Conservation (phyloP, 2,113 vertebrate species). For the Aix galericulata region DNA sequence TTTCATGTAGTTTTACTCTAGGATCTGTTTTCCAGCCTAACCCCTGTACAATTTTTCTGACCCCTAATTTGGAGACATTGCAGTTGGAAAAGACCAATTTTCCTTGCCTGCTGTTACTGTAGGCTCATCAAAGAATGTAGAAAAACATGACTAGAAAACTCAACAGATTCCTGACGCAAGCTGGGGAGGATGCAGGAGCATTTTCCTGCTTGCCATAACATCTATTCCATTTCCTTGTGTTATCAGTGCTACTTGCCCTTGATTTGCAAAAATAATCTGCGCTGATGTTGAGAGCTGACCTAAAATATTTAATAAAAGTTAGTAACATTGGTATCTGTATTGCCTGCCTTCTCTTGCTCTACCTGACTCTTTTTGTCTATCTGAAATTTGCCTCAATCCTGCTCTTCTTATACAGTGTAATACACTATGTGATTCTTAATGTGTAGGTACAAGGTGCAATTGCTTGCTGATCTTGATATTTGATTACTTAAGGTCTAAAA, state of each 20-base stretch:
- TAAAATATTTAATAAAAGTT: neutral
- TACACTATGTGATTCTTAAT: neutral
- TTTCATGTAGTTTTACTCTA: neutral
- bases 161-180: neutral
- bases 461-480: neutral
- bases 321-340: neutral
- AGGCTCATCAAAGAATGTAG: neutral
- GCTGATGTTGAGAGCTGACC: neutral
- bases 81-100: neutral
- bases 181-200: neutral
- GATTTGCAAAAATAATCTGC: neutral
- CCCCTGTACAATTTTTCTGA: neutral
- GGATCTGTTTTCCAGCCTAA: neutral
- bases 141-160: neutral
- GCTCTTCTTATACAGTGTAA: neutral
- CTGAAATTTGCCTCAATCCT: neutral
- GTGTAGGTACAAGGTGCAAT: accelerated
- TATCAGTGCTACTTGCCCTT: neutral
- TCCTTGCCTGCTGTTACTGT: neutral
- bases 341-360: neutral
- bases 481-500: neutral
- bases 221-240: neutral
- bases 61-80: neutral
- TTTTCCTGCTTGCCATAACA: neutral
- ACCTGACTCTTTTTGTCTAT: neutral